Conservation (phyloP, 2,113 vertebrate genomes). For the Corydoras sp. region DNA sequence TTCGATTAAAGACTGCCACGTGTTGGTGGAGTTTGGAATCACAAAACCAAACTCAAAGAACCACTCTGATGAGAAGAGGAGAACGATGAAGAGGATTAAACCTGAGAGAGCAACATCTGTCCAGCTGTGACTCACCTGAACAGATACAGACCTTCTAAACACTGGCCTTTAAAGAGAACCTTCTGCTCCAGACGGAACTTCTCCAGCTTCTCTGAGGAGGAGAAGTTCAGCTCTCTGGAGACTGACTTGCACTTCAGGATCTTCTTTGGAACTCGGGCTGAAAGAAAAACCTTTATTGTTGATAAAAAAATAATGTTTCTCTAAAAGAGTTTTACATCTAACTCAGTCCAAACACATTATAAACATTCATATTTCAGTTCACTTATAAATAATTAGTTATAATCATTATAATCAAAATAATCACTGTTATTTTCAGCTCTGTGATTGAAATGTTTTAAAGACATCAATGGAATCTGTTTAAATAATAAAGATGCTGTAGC, state of each 20-base stretch:
- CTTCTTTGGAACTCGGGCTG: slow-evolving; percentile 98
- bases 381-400: too few species aligned
- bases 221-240: slow-evolving; percentile 96
- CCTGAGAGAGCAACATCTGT: not conserved
- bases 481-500: too few species aligned
- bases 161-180: slow-evolving; percentile 98
- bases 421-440: too few species aligned
- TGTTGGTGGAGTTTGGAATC: slow-evolving; percentile 98
- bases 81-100: slow-evolving; percentile 4
- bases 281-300: too few species aligned
- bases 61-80: slow-evolving; percentile 78
- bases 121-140: too few species aligned
- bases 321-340: too few species aligned
- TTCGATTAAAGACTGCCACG: slow-evolving; percentile 99
- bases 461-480: too few species aligned
- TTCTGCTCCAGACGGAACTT: slow-evolving; percentile 98
- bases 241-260: slow-evolving; percentile 98
- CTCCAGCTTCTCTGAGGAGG: slow-evolving; percentile 95
- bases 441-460: too few species aligned
- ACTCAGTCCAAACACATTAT: too few species aligned
- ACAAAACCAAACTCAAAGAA: slow-evolving; percentile 99
- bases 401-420: too few species aligned
- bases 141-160: slow-evolving; percentile 86
- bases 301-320: too few species aligned
- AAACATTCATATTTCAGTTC: too few species aligned